phyloP scores from a whole-genome alignment of 2,113 vertebrate species.

The Thalassoma bifasciatum region DNA sequence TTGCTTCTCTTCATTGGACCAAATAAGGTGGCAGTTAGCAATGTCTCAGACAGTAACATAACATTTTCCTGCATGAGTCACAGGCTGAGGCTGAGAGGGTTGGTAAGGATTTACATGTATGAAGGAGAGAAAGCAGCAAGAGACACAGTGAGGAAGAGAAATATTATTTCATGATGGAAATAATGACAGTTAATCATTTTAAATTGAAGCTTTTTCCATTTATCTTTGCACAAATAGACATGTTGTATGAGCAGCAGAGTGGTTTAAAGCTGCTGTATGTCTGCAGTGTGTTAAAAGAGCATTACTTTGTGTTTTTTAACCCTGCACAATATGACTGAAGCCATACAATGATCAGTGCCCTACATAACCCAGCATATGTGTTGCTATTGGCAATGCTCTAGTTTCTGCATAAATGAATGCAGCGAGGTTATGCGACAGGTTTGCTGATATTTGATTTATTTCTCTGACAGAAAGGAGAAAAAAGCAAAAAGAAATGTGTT shows the following conservation, averaged over 20 bases:
- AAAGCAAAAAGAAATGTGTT: no score
- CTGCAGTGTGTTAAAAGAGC: neutral
- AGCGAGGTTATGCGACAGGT: neutral
- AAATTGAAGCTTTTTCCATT: neutral
- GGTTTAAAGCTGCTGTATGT: neutral
- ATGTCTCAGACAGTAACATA: conserved; percentile 46
- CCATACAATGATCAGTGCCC: neutral
- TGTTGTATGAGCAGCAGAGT: neutral
- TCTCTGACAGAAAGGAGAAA: no score
- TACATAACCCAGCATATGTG: conserved; percentile 1
- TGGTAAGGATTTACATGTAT: neutral
- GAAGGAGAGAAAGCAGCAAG: neutral
- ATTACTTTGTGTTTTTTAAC: neutral
- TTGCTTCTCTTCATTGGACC: conserved; percentile 55
- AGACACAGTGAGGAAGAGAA: neutral
- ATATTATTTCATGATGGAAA: neutral
- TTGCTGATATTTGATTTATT: neutral
- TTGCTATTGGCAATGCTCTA: conserved; percentile 16
- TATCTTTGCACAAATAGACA: neutral
- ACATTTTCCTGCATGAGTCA: conserved; percentile 48
- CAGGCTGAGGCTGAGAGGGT: conserved; percentile 9
- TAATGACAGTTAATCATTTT: neutral
- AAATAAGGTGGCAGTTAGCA: conserved; percentile 35
- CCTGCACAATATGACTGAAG: neutral
- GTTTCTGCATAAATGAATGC: neutral